These are phyloP conservation scores for Nemapogon koenigi DNA, from an alignment of 2,888 invertebrate genomes.

Conservation along the genomic window DNA sequence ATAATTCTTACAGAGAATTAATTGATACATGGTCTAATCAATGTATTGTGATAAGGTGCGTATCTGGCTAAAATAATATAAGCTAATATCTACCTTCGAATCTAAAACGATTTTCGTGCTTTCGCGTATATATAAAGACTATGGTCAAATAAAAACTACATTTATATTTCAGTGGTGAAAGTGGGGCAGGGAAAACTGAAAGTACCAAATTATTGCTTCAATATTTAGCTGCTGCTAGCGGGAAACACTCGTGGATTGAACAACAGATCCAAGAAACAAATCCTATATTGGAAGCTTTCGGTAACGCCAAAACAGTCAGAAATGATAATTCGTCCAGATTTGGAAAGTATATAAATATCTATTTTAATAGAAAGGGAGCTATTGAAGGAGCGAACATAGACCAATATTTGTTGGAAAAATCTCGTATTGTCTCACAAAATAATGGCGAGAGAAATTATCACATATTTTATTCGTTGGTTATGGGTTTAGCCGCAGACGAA, in stretches of 20 bases:
- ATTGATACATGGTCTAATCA: slow-evolving; percentile 78
- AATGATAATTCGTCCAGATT: slow-evolving; percentile 97
- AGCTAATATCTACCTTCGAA: too few species aligned
- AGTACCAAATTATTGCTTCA: slow-evolving; percentile 94
- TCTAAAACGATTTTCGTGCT: too few species aligned
- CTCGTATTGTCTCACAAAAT: slow-evolving; percentile 89
- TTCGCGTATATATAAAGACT: not conserved
- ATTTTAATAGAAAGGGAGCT: slow-evolving; percentile 80
- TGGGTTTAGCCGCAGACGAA: slow-evolving; percentile 82
- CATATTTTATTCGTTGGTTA: slow-evolving; percentile 91
- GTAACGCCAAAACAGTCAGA: slow-evolving; percentile 93
- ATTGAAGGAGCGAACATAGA: slow-evolving; percentile 95
- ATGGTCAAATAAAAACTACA: not conserved
- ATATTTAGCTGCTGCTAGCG: slow-evolving; percentile 91
- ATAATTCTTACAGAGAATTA: slow-evolving; percentile 87
- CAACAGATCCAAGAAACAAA: slow-evolving; percentile 97
- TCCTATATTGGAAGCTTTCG: slow-evolving; percentile 96
- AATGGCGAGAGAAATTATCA: slow-evolving; percentile 94
- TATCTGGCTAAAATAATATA: too few species aligned
- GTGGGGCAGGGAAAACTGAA: slow-evolving; percentile 96
- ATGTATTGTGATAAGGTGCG: slow-evolving; percentile 91
- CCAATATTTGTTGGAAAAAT: slow-evolving; percentile 94
- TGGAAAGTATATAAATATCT: slow-evolving; percentile 93
- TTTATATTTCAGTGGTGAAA: slow-evolving; percentile 79
- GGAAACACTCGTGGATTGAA: slow-evolving; percentile 97